Percentiles rank a stretch among this genome's conserved stretches.
Evolutionary conservation across 2,888 invertebrate species (phyloP).

Genomic region (Microdon myrmicae): DNA sequence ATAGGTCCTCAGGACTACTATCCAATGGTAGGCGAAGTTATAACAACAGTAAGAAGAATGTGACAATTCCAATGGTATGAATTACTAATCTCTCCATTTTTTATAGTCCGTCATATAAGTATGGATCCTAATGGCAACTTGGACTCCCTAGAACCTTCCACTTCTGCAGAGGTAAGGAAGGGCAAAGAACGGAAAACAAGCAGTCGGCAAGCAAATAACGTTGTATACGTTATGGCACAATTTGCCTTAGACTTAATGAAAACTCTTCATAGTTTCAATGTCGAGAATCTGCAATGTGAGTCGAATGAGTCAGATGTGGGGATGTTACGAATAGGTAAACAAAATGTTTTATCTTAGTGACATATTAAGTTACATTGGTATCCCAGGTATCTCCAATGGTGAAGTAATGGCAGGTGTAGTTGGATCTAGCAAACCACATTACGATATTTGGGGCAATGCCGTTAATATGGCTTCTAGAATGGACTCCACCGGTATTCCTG

Average conservation of each 20-base stretch:
- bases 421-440: constrained; percentile 91
- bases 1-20: constrained; percentile 59
- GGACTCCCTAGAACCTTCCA: constrained; percentile 21
- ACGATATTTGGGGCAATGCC: constrained; percentile 97
- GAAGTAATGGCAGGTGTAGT: constrained; percentile 94
- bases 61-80: not conserved
- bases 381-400: constrained; percentile 86
- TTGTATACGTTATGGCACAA: constrained; percentile 73
- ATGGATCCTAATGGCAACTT: constrained; percentile 26
- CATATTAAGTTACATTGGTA: not conserved
- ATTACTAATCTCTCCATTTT: not conserved
- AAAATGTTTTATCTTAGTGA: not conserved
- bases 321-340: constrained; percentile 61
- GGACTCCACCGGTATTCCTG: constrained; percentile 89
- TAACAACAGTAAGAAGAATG: constrained; percentile 52
- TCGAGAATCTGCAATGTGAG: constrained; percentile 71
- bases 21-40: constrained; percentile 63
- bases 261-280: constrained; percentile 71
- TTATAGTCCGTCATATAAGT: constrained; percentile 21
- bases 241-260: constrained; percentile 81
- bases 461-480: constrained; percentile 97
- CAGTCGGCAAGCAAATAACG: constrained; percentile 63
- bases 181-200: constrained; percentile 56
- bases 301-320: constrained; percentile 60
- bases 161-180: constrained; percentile 18